These are phyloP conservation scores for Telenomus remus DNA, from an alignment of 1,140 invertebrate genomes.

Conservation along the genomic window DNA sequence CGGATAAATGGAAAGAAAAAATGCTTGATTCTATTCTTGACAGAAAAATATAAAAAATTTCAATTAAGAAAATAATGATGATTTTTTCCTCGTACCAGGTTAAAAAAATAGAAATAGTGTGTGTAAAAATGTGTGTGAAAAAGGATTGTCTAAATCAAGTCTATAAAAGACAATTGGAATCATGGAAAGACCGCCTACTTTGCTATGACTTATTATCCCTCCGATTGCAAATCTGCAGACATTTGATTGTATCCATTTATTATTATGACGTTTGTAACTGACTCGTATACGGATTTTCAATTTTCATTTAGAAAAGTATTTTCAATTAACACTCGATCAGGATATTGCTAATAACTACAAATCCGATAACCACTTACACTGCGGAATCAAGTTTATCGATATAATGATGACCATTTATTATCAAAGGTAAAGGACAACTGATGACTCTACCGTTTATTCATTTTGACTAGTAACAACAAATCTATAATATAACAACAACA, in stretches of 20 bases:
- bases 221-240: constrained; percentile 7
- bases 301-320: constrained; percentile 22
- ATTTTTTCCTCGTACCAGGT: too few species aligned
- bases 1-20: too few species aligned
- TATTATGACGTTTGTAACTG: constrained; percentile 17
- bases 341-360: constrained; percentile 40
- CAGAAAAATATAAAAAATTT: too few species aligned
- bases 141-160: too few species aligned
- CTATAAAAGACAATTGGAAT: constrained; percentile 11
- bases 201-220: constrained; percentile 4
- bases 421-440: background rate
- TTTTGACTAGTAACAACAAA: too few species aligned
- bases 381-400: constrained; percentile 37
- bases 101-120: too few species aligned
- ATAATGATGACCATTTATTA: constrained; percentile 38
- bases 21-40: too few species aligned
- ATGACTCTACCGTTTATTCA: too few species aligned
- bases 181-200: background rate
- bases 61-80: too few species aligned
- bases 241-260: constrained; percentile 31
- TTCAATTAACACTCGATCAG: constrained; percentile 36
- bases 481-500: too few species aligned
- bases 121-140: too few species aligned
- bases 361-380: constrained; percentile 41
- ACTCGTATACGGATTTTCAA: constrained; percentile 26